These are phyloP conservation scores for Magallana ariakensis DNA, from an alignment of 1,140 invertebrate genomes.

Conservation along the genomic window DNA sequence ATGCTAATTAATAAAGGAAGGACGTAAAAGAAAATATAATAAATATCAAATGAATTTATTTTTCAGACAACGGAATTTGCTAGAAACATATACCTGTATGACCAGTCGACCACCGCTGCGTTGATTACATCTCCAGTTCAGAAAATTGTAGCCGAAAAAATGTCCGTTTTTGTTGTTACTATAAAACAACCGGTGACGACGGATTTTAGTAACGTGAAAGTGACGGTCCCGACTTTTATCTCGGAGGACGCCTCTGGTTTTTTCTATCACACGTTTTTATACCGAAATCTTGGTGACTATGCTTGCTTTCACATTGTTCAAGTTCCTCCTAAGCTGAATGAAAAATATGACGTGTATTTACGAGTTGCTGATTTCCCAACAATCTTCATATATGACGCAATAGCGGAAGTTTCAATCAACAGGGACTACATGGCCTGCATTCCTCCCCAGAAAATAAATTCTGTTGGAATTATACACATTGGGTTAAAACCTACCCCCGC, in stretches of 20 bases:
- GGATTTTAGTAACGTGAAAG: neutral
- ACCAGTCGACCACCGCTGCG: neutral
- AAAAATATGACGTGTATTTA: constrained; percentile 53
- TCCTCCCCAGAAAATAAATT: constrained; percentile 29
- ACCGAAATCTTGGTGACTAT: constrained; percentile 49
- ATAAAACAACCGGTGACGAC: constrained; percentile 49
- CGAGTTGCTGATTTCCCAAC: constrained; percentile 48
- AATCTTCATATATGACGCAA: constrained; percentile 48
- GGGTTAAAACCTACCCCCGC: constrained; percentile 49
- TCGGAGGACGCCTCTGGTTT: constrained; percentile 54
- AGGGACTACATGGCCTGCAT: constrained; percentile 55
- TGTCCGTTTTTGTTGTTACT: neutral
- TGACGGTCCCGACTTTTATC: constrained; percentile 51
- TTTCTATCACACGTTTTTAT: constrained; percentile 59
- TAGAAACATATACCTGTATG: constrained; percentile 49
- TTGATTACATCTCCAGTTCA: constrained; percentile 49
- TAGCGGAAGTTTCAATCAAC: constrained; percentile 29
- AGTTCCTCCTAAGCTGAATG: neutral
- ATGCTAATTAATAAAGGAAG: no score
- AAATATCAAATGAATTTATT: neutral
- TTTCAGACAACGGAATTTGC: constrained; percentile 39
- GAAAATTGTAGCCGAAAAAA: constrained; percentile 34
- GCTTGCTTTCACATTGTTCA: constrained; percentile 49
- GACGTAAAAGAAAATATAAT: no score
- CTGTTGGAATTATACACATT: constrained; percentile 46